Evolutionary conservation across 2,113 vertebrate species (phyloP), one percentile per base, ranked within the genome.

Genomic region (Rhinoderma darwinii): DNA sequence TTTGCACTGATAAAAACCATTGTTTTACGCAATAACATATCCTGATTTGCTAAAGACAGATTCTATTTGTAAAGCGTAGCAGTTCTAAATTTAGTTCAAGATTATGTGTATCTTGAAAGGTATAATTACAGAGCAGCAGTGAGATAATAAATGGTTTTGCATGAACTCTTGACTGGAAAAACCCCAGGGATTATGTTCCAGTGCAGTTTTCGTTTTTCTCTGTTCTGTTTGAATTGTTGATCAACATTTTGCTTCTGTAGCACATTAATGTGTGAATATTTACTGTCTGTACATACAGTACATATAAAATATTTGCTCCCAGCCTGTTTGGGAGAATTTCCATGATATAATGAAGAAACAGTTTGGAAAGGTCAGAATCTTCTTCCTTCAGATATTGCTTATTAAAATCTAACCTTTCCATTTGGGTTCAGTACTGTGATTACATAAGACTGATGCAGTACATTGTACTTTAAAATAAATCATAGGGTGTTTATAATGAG

Each of bases 81-180:
- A 75, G 50, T 82, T 87, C 86, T 87, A 87, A 82, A 87, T 82
- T 74, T 87, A 87, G 86, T 82, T 56, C 35, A 50, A 44, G 85
- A 87, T 82, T 87, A 87, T 87, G 86, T 87, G 78, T 51, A 87
- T 87, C 78, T 87, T 87, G 86, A 87, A 87, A 87, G 86, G 86
- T 87, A 87, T 87, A 87, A 87, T 87, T 87, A 87, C 78, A 82
- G 78, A 44, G 70, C 86, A 80, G 86, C 86, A 87, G 79, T 75
- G 86, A 75, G 78, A 87, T 87, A 87, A 87, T 81, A 87, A 74
- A 87, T 87, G 86, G 86, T 82, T 87, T 30, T 82, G 86, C 51
- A 63, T 82, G 86, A 87, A 87, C 86, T 87, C 78, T 87, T 87
- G 86, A 87, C 86, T 87, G 86, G 70, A 78, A 87, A 82, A 87